These are phyloP conservation scores for Passerculus sandwichensis DNA, from an alignment of 2,797 vertebrate genomes.

Conservation along the genomic window DNA sequence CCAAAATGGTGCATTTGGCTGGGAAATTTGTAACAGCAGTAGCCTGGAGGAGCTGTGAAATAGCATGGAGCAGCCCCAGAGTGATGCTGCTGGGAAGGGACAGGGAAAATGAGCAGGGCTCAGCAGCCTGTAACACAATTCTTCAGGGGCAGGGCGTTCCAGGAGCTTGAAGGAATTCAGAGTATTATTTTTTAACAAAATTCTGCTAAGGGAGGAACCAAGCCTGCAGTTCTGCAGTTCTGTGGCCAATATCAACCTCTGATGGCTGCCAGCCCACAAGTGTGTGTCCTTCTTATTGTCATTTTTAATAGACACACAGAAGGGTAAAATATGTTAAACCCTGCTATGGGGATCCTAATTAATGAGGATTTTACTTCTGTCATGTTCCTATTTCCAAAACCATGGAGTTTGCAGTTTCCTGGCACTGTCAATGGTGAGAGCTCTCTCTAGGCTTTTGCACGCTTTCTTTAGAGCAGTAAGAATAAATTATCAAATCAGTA, in stretches of 20 bases:
- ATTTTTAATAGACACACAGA: neutral
- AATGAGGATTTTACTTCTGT: neutral
- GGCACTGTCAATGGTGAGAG: neutral
- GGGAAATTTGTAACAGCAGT: neutral
- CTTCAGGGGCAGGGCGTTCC: conserved; percentile 33
- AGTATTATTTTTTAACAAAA: conserved; percentile 53
- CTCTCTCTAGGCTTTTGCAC: neutral
- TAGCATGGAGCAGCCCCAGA: neutral
- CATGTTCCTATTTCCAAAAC: neutral
- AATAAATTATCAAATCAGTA: neutral
- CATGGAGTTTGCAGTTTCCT: neutral
- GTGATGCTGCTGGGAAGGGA: conserved; percentile 1
- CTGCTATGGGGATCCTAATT: neutral
- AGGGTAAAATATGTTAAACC: neutral
- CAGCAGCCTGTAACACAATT: neutral
- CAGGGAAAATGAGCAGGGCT: neutral
- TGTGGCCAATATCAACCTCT: neutral
- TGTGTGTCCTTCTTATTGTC: neutral
- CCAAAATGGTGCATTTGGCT: neutral
- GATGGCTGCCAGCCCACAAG: neutral
- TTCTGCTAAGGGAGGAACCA: conserved; percentile 13
- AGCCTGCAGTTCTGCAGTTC: neutral
- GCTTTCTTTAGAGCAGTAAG: neutral
- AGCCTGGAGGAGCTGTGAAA: neutral
- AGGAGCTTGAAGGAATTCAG: conserved; percentile 29